Conservation (phyloP, 2,113 vertebrate genomes). For the Sphaerodactylus townsendi region DNA sequence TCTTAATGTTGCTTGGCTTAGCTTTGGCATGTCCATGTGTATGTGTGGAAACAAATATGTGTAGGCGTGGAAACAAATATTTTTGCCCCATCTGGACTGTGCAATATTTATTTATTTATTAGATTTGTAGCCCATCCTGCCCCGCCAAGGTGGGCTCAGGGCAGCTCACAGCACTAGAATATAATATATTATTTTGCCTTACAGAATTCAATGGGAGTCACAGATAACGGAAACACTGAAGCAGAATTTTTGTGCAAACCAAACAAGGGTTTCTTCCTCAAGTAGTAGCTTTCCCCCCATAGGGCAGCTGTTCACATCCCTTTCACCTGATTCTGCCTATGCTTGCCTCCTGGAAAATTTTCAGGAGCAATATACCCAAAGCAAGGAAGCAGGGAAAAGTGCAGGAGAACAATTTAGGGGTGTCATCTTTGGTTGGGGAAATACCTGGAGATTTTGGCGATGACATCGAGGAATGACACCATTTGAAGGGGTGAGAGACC, state of each 20-base stretch:
- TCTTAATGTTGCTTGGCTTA: too few relatives aligned
- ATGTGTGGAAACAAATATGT: too few relatives aligned
- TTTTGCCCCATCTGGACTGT: neutral
- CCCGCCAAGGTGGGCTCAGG: too few relatives aligned
- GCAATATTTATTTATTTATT: too few relatives aligned
- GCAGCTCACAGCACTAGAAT: neutral
- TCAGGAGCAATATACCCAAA: conserved; percentile 32
- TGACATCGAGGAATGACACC: too few relatives aligned
- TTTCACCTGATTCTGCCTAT: conserved; percentile 45
- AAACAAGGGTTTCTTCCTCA: conserved; percentile 54
- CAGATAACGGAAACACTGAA: neutral
- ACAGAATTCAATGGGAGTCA: conserved; percentile 16
- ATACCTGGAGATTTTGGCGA: too few relatives aligned
- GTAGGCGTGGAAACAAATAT: too few relatives aligned
- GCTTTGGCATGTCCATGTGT: too few relatives aligned
- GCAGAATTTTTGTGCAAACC: conserved; percentile 40
- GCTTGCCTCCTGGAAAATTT: conserved; percentile 53
- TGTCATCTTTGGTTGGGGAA: too few relatives aligned
- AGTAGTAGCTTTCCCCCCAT: conserved; percentile 56
- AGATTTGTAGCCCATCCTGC: too few relatives aligned
- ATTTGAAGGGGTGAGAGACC: too few relatives aligned
- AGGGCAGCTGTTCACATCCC: neutral
- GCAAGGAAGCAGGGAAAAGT: neutral
- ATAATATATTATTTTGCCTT: neutral
- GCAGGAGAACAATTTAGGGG: conserved; percentile 17